These are phyloP conservation scores for Agonopterix subpropinquella DNA, from an alignment of 2,888 invertebrate species.

Conservation along the genomic window DNA sequence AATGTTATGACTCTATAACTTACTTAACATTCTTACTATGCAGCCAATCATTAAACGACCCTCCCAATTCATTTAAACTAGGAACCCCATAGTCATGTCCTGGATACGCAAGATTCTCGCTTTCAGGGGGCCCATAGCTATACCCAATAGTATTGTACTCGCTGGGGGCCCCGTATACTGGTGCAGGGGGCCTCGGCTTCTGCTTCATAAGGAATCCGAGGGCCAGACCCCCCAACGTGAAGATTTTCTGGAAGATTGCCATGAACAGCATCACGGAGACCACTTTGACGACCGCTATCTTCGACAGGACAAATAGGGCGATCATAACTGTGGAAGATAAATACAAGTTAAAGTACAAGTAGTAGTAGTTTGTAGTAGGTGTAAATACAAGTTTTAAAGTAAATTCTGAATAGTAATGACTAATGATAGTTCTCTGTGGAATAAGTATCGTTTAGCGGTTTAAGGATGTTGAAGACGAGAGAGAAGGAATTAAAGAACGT, in stretches of 20 bases:
- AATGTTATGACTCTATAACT: neutral
- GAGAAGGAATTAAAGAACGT: no score
- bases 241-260: constrained; percentile 61
- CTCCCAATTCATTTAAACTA: constrained; percentile 39
- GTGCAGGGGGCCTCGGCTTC: constrained; percentile 22
- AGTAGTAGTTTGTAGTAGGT: no score
- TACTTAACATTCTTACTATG: constrained; percentile 33
- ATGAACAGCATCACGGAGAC: constrained; percentile 49
- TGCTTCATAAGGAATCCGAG: constrained; percentile 53
- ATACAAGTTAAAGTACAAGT: neutral
- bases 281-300: constrained; percentile 53
- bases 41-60: constrained; percentile 45
- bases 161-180: constrained; percentile 33
- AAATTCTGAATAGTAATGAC: neutral
- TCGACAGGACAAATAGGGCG: constrained; percentile 46
- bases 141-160: constrained; percentile 64
- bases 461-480: no score
- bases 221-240: constrained; percentile 45
- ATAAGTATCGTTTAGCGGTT: no score
- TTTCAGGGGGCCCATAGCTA: constrained; percentile 55
- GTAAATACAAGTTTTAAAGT: neutral
- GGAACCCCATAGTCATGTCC: constrained; percentile 30
- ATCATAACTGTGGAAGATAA: constrained; percentile 47
- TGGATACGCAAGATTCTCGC: constrained; percentile 24
- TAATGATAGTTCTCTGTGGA: no score